Evolutionary conservation across 64 coral and sea anemone genomes (phyloP).

Genomic region (Actinia equina): DNA sequence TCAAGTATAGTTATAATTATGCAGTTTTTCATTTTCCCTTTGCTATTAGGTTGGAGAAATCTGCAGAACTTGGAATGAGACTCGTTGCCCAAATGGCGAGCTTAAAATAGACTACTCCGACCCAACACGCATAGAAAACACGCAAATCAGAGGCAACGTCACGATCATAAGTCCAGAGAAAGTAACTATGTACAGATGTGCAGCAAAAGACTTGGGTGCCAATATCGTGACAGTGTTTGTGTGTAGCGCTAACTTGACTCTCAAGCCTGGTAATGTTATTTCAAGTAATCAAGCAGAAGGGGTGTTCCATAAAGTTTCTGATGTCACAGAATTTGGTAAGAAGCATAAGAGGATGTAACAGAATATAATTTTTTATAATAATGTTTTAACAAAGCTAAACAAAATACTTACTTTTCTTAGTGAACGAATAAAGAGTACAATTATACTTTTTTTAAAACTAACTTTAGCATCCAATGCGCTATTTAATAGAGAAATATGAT

Average conservation of each 20-base stretch:
- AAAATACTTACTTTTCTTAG: too few species aligned
- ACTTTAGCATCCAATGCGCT: too few species aligned
- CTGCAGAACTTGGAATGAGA: neutral
- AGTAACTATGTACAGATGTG: constrained; percentile 53
- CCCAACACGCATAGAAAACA: constrained; percentile 33
- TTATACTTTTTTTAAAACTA: too few species aligned
- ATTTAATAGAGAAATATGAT: too few species aligned
- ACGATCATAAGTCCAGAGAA: constrained; percentile 40
- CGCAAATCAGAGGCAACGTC: constrained; percentile 12
- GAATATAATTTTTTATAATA: too few species aligned
- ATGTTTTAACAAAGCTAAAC: too few species aligned
- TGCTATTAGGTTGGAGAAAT: too few species aligned
- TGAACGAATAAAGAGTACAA: too few species aligned
- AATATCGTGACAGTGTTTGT: constrained; percentile 30
- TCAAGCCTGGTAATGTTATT: constrained; percentile 35
- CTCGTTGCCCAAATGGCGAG: constrained; percentile 20
- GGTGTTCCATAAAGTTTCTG: neutral
- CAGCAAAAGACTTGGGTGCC: constrained; percentile 1
- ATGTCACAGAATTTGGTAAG: constrained; percentile 24
- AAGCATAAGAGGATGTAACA: neutral
- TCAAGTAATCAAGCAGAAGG: too few species aligned
- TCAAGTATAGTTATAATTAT: too few species aligned
- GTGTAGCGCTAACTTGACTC: neutral
- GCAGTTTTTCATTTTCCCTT: too few species aligned
- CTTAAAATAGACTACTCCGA: constrained; percentile 37